Evolutionary conservation across 2,113 vertebrate species (phyloP).

Genomic region (Engystomops pustulosus): DNA sequence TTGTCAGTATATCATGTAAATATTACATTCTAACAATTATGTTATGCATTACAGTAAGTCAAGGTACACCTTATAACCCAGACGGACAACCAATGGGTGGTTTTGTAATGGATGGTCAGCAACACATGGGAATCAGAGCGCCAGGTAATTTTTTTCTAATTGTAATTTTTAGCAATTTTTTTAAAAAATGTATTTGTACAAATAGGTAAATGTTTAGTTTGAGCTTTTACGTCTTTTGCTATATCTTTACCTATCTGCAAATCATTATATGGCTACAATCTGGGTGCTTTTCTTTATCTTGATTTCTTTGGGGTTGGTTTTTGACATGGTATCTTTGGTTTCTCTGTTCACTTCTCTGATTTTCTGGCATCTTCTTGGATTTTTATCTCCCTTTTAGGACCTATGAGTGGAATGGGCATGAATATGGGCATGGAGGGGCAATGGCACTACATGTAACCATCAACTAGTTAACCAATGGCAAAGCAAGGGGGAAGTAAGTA

Average conservation of each 20-base stretch:
- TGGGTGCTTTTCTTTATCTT: constrained; percentile 63
- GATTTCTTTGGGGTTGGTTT: constrained; percentile 67
- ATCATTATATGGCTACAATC: constrained; percentile 59
- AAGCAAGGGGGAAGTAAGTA: constrained; percentile 99
- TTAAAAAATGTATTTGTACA: too few species aligned
- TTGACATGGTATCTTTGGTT: constrained; percentile 77
- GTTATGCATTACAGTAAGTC: constrained; percentile 85
- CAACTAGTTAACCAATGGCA: constrained; percentile 92
- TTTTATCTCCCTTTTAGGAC: constrained; percentile 91
- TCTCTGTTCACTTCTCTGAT: constrained; percentile 86
- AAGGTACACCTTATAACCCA: constrained; percentile 98
- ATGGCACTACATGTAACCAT: constrained; percentile 99
- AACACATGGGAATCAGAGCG: constrained; percentile 99
- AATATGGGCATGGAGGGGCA: constrained; percentile 99
- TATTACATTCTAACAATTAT: not conserved
- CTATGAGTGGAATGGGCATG: constrained; percentile 99
- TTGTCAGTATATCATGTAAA: not conserved
- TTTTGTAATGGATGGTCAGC: constrained; percentile 99
- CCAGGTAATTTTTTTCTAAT: constrained; percentile 85
- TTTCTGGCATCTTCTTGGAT: constrained; percentile 83
- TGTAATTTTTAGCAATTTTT: not conserved
- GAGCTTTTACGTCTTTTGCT: constrained; percentile 22
- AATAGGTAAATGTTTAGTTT: constrained; percentile 22
- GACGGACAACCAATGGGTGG: constrained; percentile 99
- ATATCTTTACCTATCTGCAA: constrained; percentile 36